Conservation (phyloP, 2,113 vertebrate species). For the Otis tarda region DNA sequence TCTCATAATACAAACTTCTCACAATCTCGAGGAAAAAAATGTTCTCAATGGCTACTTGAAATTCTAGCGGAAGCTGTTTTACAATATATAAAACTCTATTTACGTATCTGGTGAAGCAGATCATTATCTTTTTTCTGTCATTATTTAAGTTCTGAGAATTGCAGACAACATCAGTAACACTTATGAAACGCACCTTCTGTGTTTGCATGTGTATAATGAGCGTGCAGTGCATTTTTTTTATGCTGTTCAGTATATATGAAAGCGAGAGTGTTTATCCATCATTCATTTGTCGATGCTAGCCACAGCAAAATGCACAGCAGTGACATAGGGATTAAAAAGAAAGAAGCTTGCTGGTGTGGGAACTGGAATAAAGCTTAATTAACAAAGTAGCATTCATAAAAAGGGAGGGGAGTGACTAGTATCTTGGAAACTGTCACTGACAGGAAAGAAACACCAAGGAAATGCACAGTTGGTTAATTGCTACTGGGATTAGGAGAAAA, state of each 20-base stretch:
- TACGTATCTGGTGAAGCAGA: neutral
- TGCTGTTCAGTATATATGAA: neutral
- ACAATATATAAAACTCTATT: neutral
- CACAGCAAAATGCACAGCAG: neutral
- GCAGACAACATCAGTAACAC: neutral
- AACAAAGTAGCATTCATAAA: conserved; percentile 42
- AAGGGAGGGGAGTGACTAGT: neutral
- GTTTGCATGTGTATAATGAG: neutral
- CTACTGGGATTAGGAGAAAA: neutral
- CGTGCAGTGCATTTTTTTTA: neutral
- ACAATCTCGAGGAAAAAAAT: neutral
- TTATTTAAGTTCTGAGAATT: neutral
- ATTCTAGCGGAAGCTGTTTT: neutral
- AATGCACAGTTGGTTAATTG: neutral
- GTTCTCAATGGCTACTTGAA: neutral
- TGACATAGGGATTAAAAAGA: neutral
- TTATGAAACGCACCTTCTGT: neutral
- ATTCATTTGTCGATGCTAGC: neutral
- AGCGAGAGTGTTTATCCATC: neutral
- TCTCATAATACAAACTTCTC: neutral
- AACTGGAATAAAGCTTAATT: conserved; percentile 30
- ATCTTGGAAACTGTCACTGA: conserved; percentile 22
- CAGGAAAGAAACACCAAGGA: conserved; percentile 19
- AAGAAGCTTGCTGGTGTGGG: neutral
- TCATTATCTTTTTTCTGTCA: neutral